phyloP scores from a whole-genome alignment of 2,113 vertebrate genomes.

The Aphyosemion australe region DNA sequence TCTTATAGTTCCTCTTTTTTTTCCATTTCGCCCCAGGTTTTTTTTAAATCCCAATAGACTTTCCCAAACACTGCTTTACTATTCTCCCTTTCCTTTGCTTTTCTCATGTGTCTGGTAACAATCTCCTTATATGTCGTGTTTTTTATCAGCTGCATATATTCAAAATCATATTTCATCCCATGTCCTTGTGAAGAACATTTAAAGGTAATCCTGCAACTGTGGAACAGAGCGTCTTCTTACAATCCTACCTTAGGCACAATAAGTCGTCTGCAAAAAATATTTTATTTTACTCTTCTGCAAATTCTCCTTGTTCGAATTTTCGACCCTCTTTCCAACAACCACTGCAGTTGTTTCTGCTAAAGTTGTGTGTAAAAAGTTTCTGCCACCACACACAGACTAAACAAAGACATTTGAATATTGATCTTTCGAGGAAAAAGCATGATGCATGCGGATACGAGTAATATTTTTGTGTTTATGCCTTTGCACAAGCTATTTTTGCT shows the following conservation, averaged over 20 bases:
- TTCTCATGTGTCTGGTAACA: slow-evolving; percentile 45
- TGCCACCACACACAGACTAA: slow-evolving; percentile 12
- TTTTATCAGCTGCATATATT: slow-evolving; percentile 43
- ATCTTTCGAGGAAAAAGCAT: slow-evolving; percentile 15
- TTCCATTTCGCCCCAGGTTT: neutral
- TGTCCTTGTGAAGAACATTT: slow-evolving; percentile 38
- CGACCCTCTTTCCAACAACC: neutral
- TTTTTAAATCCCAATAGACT: slow-evolving; percentile 28
- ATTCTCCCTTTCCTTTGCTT: slow-evolving; percentile 8
- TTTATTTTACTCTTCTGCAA: neutral
- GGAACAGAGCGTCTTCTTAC: slow-evolving; percentile 23
- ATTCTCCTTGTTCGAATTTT: neutral
- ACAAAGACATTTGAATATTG: slow-evolving; percentile 47
- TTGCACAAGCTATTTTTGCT: slow-evolving; percentile 83
- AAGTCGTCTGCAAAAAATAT: neutral
- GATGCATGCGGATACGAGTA: slow-evolving; percentile 47
- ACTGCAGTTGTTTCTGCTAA: neutral
- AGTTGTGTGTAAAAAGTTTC: neutral
- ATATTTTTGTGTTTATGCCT: slow-evolving; percentile 63
- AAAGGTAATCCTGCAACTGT: slow-evolving; percentile 28
- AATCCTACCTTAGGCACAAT: slow-evolving; percentile 21
- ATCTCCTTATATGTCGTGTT: slow-evolving; percentile 35
- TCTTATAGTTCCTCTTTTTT: slow-evolving; percentile 69
- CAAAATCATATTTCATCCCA: slow-evolving; percentile 42
- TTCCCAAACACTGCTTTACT: slow-evolving; percentile 30